Percentiles rank a stretch among this genome's conserved stretches.
Conservation (phyloP, 2,888 invertebrate species). For the Caradrina kadenii region DNA sequence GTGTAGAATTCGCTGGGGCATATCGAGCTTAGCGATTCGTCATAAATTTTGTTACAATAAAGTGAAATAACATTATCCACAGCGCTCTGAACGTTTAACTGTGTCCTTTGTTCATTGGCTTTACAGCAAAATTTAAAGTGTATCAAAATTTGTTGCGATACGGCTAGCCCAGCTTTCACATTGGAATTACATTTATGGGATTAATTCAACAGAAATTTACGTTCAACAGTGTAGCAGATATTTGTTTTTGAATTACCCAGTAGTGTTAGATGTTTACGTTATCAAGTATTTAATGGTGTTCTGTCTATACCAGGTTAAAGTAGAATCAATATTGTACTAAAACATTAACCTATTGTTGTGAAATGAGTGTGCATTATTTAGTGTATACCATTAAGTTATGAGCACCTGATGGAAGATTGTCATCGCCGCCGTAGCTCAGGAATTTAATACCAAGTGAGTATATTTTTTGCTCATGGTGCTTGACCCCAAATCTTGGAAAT, state of each 20-base stretch:
- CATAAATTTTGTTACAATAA: constrained; percentile 65
- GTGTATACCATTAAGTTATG: constrained; percentile 72
- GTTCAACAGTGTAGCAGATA: constrained; percentile 60
- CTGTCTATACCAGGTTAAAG: constrained; percentile 73
- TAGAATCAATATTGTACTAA: constrained; percentile 79
- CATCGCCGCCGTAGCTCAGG: constrained; percentile 46
- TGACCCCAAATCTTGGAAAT: constrained; percentile 46
- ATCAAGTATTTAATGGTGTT: constrained; percentile 67
- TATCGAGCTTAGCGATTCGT: constrained; percentile 66
- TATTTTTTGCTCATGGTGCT: constrained; percentile 44
- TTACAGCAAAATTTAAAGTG: constrained; percentile 59
- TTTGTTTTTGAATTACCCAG: constrained; percentile 72
- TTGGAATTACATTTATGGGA: constrained; percentile 66
- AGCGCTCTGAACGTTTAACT: constrained; percentile 54
- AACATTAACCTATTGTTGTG: constrained; percentile 77
- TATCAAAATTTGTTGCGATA: constrained; percentile 49
- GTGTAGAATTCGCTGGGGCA: constrained; percentile 63
- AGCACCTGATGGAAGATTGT: constrained; percentile 73
- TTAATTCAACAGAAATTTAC: constrained; percentile 64
- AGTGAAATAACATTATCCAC: constrained; percentile 61
- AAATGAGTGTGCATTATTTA: constrained; percentile 84
- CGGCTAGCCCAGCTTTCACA: constrained; percentile 60
- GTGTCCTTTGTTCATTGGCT: constrained; percentile 58
- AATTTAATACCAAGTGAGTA: constrained; percentile 66
- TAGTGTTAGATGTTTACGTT: constrained; percentile 77